These are phyloP conservation scores for Nansenia antarctica DNA, from an alignment of 2,113 vertebrate genomes.

Conservation along the genomic window DNA sequence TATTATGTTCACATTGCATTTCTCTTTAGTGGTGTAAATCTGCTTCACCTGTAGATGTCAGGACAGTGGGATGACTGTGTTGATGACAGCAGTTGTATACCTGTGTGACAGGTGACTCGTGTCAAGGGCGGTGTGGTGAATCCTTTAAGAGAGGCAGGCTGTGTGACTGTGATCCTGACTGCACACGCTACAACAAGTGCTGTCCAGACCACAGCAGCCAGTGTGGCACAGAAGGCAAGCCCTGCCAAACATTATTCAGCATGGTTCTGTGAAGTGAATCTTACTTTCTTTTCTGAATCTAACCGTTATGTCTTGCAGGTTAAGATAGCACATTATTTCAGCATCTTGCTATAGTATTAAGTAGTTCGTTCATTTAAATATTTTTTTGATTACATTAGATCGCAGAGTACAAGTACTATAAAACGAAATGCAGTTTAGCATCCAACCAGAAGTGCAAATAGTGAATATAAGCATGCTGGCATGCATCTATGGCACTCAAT, in stretches of 20 bases:
- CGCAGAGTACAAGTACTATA: not conserved
- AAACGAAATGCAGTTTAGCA: not conserved
- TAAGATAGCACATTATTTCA: not conserved
- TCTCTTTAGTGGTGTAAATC: too few relatives aligned
- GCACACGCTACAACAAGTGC: constrained; percentile 81
- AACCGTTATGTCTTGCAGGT: too few relatives aligned
- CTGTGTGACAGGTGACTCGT: constrained; percentile 78
- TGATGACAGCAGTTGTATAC: not conserved
- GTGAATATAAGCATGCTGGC: not conserved
- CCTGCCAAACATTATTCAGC: not conserved
- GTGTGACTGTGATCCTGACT: constrained; percentile 86
- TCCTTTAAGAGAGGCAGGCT: constrained; percentile 79
- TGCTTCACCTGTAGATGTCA: too few relatives aligned
- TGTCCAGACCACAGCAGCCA: constrained; percentile 78
- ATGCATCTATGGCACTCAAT: constrained; percentile 20
- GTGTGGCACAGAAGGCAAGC: constrained; percentile 80
- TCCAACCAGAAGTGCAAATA: not conserved
- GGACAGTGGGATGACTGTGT: not conserved
- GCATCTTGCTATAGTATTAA: too few relatives aligned
- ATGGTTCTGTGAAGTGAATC: constrained; percentile 16
- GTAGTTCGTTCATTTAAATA: too few relatives aligned
- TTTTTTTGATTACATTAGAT: not conserved
- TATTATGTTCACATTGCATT: too few relatives aligned
- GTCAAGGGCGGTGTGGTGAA: constrained; percentile 90
- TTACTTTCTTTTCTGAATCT: too few relatives aligned